Evolutionary conservation across 2,888 invertebrate species (phyloP).

Genomic region (Rhagonycha lutea): DNA sequence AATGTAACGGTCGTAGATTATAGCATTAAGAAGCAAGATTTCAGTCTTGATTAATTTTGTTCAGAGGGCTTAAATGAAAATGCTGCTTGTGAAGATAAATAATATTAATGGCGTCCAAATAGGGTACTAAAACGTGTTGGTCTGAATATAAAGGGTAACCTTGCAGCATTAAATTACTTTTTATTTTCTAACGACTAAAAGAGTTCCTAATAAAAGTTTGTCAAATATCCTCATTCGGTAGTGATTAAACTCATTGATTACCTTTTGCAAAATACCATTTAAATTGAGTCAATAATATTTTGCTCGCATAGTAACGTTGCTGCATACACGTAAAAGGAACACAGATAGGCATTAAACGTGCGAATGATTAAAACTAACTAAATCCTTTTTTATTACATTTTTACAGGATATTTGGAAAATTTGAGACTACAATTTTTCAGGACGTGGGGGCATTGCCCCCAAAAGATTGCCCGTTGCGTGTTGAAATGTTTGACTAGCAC

Average conservation of each 20-base stretch:
- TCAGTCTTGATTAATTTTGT: constrained; percentile 27
- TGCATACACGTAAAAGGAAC: too few relatives aligned
- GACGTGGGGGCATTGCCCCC: too few relatives aligned
- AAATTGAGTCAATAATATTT: not conserved
- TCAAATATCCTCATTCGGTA: not conserved
- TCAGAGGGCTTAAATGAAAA: constrained; percentile 21
- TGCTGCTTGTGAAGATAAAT: constrained; percentile 19
- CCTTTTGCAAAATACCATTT: not conserved
- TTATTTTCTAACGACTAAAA: constrained; percentile 3
- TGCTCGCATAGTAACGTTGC: not conserved
- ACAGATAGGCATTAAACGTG: too few relatives aligned
- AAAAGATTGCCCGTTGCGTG: too few relatives aligned
- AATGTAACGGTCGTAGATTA: constrained; percentile 26
- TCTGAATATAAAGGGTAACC: constrained; percentile 7
- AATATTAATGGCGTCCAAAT: constrained; percentile 20
- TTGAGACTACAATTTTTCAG: too few relatives aligned
- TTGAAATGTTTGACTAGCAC: too few relatives aligned
- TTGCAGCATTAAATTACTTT: constrained; percentile 3
- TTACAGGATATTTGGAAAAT: too few relatives aligned
- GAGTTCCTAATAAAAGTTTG: not conserved
- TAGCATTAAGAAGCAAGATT: constrained; percentile 25
- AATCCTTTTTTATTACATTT: too few relatives aligned
- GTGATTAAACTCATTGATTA: not conserved
- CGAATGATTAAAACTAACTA: too few relatives aligned
- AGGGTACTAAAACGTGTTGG: constrained; percentile 15